Evolutionary conservation across 2,113 vertebrate species (phyloP), one percentile per base, ranked within the genome.

Genomic region (Percopsis transmontana): DNA sequence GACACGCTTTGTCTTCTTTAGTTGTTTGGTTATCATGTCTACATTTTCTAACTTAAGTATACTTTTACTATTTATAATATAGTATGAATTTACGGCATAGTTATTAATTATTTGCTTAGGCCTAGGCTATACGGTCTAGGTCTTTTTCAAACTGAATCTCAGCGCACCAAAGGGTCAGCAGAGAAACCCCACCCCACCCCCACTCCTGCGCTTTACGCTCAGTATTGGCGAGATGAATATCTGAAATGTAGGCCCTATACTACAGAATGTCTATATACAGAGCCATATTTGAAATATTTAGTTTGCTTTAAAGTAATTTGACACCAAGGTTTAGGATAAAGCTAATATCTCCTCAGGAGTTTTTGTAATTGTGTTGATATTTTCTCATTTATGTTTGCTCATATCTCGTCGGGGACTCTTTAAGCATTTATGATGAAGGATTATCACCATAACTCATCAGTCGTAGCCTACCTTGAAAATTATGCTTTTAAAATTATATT

Each of bases 111-210:
- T 50, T 5, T 18, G 2, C 18, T 18, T 24, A 53, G 10, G 20
- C 20, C 33, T 33, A 6, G 27, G 27, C 8, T 33, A 33, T 33
- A 33, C 8, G 27, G 27, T 33, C 27, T 33, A n/a, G n/a, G 27
- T 23, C 50, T 52, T 52, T 52, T 52, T 23, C 50, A 27, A 80
- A 77, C 86, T 84, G 88, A 88, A 89, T 87, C 85, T 86, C 82
- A 76, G 87, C 82, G 85, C 84, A 82, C 78, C 79, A 85, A 86
- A 89, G 8, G 87, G 85, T 88, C 85, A 89, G 82, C 62, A 83
- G 85, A 82, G 86, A 84, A 77, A 27, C 69, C 18, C 58, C 39
- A 15, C 24, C 53, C n/a, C 50, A 12, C 18, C 12, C 50, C 20
- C 50, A 10, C 19, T 52, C 19, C 20, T 19, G 18, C 50, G 7